Conservation (phyloP, 2,888 invertebrate species). For the Diabrotica balteata region DNA sequence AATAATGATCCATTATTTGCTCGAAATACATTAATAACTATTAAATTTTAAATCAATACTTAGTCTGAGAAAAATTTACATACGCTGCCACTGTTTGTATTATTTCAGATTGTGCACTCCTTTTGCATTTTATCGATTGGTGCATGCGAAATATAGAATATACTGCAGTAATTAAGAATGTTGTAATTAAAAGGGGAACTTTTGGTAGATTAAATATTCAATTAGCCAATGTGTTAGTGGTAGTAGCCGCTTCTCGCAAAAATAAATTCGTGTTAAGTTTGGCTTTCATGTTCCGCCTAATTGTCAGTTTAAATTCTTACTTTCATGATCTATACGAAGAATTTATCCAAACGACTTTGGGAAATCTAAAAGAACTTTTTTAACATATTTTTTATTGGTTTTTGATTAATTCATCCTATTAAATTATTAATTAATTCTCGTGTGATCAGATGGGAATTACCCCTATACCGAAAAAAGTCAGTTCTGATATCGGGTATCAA, state of each 20-base stretch:
- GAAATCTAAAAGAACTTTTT: too few relatives aligned
- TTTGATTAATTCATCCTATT: too few relatives aligned
- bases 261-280: constrained; percentile 29
- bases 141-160: constrained; percentile 34
- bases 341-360: background rate
- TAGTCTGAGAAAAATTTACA: background rate
- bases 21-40: too few relatives aligned
- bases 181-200: constrained; percentile 32
- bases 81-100: constrained; percentile 14
- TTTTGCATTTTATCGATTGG: constrained; percentile 27
- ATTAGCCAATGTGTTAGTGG: constrained; percentile 32
- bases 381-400: too few relatives aligned
- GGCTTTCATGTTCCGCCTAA: constrained; percentile 22
- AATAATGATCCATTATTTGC: too few relatives aligned
- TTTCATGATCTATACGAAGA: constrained; percentile 21
- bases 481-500: too few relatives aligned
- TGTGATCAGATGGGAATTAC: too few relatives aligned
- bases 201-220: constrained; percentile 34
- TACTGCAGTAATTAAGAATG: constrained; percentile 36
- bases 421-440: too few relatives aligned
- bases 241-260: constrained; percentile 22
- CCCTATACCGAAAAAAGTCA: too few relatives aligned
- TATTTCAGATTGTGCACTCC: constrained; percentile 22
- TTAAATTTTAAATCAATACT: background rate
- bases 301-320: constrained; percentile 17